These are phyloP conservation scores for Mesodorylaimus sp. DNA, from an alignment of 2,888 invertebrate genomes.

Conservation along the genomic window DNA sequence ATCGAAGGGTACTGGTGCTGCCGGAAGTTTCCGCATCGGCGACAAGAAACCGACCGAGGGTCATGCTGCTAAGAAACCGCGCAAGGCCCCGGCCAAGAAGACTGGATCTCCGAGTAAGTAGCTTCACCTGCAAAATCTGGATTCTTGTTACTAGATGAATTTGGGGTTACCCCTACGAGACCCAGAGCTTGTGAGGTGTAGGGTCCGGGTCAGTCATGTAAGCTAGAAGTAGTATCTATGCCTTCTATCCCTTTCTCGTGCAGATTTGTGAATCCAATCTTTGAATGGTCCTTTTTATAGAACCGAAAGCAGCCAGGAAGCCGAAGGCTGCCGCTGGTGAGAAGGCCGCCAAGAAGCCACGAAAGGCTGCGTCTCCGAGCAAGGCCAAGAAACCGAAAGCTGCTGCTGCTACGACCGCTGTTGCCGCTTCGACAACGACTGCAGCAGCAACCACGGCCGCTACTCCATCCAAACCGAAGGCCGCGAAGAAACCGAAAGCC, in stretches of 20 bases:
- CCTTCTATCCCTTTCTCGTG: no score
- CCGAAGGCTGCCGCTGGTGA: neutral
- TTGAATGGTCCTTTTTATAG: no score
- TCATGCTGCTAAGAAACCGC: no score
- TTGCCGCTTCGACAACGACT: neutral
- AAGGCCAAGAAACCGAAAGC: neutral
- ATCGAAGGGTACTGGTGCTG: constrained; percentile 14
- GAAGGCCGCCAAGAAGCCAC: neutral
- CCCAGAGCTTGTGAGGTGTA: no score
- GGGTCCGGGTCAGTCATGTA: no score
- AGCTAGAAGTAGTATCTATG: no score
- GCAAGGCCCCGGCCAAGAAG: no score
- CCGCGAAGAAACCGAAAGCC: constrained; percentile 2
- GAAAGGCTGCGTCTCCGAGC: neutral
- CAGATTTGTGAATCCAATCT: no score
- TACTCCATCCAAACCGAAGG: neutral
- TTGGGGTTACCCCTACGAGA: no score
- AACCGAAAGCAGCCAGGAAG: neutral
- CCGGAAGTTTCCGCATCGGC: constrained; percentile 4
- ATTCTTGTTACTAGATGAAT: no score
- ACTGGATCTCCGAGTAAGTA: no score
- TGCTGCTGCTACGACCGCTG: neutral
- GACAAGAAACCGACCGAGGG: constrained; percentile 1
- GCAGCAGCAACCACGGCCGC: neutral
- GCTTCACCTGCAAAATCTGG: no score